Percentiles rank a stretch among this genome's conserved stretches.
Conservation (phyloP, 2,113 vertebrate species). For the Chitala chitala region DNA sequence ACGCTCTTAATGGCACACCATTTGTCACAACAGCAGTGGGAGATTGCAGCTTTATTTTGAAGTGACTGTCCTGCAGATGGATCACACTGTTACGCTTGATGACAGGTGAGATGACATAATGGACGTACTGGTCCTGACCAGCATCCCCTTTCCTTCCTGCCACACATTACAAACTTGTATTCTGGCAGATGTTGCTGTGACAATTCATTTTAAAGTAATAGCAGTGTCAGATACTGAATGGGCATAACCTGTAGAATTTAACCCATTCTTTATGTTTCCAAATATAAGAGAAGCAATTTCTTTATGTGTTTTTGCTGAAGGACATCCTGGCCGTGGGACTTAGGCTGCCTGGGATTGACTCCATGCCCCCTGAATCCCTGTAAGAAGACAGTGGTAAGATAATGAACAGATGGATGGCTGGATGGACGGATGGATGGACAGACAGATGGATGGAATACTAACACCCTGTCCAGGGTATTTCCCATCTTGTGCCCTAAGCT, state of each 20-base stretch:
- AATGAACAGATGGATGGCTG: too few relatives aligned
- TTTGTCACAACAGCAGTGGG: constrained; percentile 43
- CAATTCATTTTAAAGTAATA: constrained; percentile 11
- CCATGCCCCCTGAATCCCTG: too few relatives aligned
- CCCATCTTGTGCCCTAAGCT: too few relatives aligned
- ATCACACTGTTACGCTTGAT: not conserved
- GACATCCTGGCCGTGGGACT: too few relatives aligned
- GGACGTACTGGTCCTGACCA: constrained; percentile 1
- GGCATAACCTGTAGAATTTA: constrained; percentile 15
- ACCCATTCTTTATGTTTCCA: not conserved
- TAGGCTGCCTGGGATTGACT: too few relatives aligned
- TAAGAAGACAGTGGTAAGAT: too few relatives aligned
- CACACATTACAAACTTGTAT: not conserved
- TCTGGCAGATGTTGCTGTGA: constrained; percentile 20
- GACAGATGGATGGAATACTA: too few relatives aligned
- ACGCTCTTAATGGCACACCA: constrained; percentile 41
- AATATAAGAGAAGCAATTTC: too few relatives aligned
- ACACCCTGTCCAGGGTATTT: too few relatives aligned
- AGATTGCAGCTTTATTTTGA: constrained; percentile 26
- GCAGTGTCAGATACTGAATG: not conserved
- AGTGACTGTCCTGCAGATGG: not conserved
- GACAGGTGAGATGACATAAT: not conserved
- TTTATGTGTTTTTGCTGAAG: too few relatives aligned
- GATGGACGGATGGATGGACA: too few relatives aligned
- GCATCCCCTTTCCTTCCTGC: not conserved